A percentile compares a stretch with the other conserved stretches of the same genome.
Conservation (phyloP, 1,140 invertebrate species). For the Drosophila nigromelanica region DNA sequence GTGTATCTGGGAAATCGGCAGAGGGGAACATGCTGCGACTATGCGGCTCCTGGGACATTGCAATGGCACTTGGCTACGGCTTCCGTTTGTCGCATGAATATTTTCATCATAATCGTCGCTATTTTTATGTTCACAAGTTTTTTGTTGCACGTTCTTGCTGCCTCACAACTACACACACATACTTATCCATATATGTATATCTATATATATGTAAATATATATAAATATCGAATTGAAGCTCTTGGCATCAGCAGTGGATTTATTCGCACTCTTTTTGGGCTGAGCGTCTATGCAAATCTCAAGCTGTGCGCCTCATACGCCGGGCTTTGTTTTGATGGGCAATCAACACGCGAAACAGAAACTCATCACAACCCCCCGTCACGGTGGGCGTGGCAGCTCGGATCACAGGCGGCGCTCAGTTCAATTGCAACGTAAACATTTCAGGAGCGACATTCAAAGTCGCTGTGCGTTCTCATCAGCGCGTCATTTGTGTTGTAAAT, state of each 20-base stretch:
- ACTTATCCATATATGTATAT: background rate
- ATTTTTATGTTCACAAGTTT: slow-evolving; percentile 70
- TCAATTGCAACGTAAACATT: slow-evolving; percentile 67
- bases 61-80: slow-evolving; percentile 51
- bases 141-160: slow-evolving; percentile 11
- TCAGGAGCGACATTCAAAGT: slow-evolving; percentile 33
- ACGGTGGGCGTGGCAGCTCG: slow-evolving; percentile 54
- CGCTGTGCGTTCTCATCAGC: slow-evolving; percentile 56
- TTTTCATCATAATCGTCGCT: slow-evolving; percentile 79
- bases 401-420: slow-evolving; percentile 60
- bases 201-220: background rate
- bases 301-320: slow-evolving; percentile 38
- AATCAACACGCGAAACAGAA: slow-evolving; percentile 65
- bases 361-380: slow-evolving; percentile 28
- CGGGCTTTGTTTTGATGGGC: slow-evolving; percentile 70
- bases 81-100: slow-evolving; percentile 78
- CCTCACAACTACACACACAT: background rate
- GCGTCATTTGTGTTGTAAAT: slow-evolving; percentile 75
- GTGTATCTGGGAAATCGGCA: no score
- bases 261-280: slow-evolving; percentile 10
- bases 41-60: slow-evolving; percentile 22
- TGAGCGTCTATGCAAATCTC: slow-evolving; percentile 63
- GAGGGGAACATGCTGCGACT: slow-evolving; percentile 14
- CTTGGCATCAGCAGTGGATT: slow-evolving; percentile 44
- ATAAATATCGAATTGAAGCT: slow-evolving; percentile 22